Conservation (phyloP, 2,113 vertebrate species). For the Sorex fumeus region DNA sequence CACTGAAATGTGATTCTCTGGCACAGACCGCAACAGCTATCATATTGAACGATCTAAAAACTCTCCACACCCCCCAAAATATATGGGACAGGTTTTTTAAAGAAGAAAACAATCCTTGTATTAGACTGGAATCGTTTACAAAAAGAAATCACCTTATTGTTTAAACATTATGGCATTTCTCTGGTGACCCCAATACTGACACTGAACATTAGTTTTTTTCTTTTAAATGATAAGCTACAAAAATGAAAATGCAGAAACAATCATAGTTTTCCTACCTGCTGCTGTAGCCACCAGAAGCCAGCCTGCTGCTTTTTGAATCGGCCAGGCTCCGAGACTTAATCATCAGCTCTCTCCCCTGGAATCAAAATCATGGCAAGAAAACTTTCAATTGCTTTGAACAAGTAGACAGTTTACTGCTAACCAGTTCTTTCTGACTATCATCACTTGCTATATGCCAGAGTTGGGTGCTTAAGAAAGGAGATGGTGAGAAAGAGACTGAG, state of each 20-base stretch:
- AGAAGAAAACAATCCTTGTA: neutral
- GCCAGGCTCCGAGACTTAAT: neutral
- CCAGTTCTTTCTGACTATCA: constrained; percentile 59
- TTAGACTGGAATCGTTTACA: neutral
- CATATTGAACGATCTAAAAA: neutral
- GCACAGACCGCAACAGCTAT: neutral
- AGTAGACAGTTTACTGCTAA: constrained; percentile 27
- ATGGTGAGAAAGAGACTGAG: neutral
- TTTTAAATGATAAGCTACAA: constrained; percentile 3
- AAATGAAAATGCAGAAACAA: constrained; percentile 45
- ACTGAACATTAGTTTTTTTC: neutral
- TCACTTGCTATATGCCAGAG: constrained; percentile 5
- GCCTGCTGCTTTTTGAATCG: constrained; percentile 55
- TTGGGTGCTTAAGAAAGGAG: neutral
- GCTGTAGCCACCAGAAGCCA: constrained; percentile 74
- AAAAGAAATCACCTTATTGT: constrained; percentile 7
- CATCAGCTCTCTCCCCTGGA: constrained; percentile 79
- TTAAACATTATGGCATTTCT: neutral
- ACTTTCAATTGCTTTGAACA: constrained; percentile 56
- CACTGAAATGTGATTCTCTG: neutral
- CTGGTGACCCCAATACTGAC: neutral
- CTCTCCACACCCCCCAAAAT: neutral
- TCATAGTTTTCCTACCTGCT: constrained; percentile 83
- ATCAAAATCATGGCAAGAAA: constrained; percentile 70
- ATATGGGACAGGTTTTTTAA: neutral